Evolutionary conservation across 1,140 invertebrate genomes (phyloP), one percentile per base, ranked within the genome.

Genomic region (Planococcus citri): DNA sequence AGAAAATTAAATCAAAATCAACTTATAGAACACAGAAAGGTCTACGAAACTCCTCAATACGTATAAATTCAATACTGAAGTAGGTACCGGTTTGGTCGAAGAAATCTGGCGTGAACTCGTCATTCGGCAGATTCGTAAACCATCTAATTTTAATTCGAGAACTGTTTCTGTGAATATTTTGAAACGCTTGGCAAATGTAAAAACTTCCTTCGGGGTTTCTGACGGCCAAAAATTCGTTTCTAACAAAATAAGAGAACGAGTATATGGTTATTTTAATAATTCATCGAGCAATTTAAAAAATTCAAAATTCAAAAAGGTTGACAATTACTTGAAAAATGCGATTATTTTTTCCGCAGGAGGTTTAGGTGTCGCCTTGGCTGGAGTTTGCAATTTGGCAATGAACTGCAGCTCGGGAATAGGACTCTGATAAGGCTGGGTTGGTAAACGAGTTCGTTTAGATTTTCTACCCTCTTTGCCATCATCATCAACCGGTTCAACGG

Each of bases 181-280:
- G 92, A 78, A 89, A 85, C 3, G 91, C 86, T 79, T 94, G 91
- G 77, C 93, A 96, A 51, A 96, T 84, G 77, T 91, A 96, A 79
- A 95, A 95, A 60, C 89, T 86, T 58, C 89, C 90, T 79, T 91
- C 86, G 1, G 88, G 87, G 79, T 94, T 95, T 73, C 93, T 83
- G 0, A 95, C 91, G 25, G 92, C 92, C 73, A 96, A 79, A 80
- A 94, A 95, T 80, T 93, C 90, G 78, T 89, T 89, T 78, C 88
- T 90, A 71, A 70, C 70, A 29, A 74, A 37, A 69, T 14, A 68
- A 25, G 38, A n/a, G n/a, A n/a, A n/a, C n/a, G n/a, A n/a, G n/a
- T n/a, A n/a, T n/a, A n/a, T n/a, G n/a, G n/a, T n/a, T n/a, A n/a
- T n/a, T n/a, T n/a, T n/a, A n/a, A n/a, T n/a, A 24, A 64, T n/a